Conservation (phyloP, 2,113 vertebrate genomes). For the Engraulis encrasicolus region DNA sequence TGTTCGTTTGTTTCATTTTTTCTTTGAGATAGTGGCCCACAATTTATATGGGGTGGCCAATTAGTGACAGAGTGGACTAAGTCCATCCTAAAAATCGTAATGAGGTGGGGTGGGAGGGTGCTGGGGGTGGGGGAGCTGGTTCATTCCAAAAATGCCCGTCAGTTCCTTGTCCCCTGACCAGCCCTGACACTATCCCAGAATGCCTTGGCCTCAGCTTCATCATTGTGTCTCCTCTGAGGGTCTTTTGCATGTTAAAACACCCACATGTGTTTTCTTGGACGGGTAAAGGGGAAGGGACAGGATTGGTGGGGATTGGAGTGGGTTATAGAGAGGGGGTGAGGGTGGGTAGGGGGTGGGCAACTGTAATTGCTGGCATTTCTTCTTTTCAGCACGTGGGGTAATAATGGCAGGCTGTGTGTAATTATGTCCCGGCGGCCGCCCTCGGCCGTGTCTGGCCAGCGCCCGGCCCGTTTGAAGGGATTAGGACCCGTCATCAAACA, state of each 20-base stretch:
- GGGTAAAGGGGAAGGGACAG: no score
- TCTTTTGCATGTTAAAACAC: constrained; percentile 51
- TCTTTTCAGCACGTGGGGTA: constrained; percentile 39
- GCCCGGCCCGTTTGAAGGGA: constrained; percentile 48
- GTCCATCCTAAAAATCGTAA: no score
- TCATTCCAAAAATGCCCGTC: no score
- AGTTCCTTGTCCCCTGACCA: no score
- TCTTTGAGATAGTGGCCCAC: no score
- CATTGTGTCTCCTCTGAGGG: constrained; percentile 31
- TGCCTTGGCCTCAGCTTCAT: background rate
- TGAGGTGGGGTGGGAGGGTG: no score
- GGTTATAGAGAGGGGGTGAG: background rate
- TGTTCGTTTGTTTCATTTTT: no score
- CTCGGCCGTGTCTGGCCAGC: constrained; percentile 44
- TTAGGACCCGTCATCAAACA: constrained; percentile 43
- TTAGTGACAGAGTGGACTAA: no score
- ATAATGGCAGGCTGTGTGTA: constrained; percentile 52
- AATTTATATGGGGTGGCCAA: no score
- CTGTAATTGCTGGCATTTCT: constrained; percentile 52
- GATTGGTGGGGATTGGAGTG: background rate
- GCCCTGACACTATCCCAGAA: background rate
- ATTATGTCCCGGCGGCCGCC: constrained; percentile 47
- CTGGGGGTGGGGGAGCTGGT: no score
- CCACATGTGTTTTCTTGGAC: background rate
- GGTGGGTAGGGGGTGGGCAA: background rate